Evolutionary conservation across 2,888 invertebrate species (phyloP), one percentile per base, ranked within the genome.

Genomic region (Venusia cambrica): DNA sequence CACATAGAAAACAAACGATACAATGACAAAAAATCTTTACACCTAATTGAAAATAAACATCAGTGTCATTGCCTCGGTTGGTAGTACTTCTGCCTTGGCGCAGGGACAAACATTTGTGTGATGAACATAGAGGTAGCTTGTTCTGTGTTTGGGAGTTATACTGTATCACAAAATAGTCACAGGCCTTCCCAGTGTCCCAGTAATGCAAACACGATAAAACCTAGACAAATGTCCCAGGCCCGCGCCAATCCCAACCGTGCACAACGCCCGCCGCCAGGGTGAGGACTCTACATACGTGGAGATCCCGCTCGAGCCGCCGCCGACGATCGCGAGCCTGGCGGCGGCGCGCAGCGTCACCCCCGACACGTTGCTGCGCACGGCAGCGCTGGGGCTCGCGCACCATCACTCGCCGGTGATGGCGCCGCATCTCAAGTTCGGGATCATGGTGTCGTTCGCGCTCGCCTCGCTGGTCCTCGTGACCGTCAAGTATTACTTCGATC

Each of bases 401-500:
- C 78, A 79, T 27, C 77, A 76, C 48, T 73, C 81, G 24, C 87
- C 87, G 22, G 66, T 88, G 62, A 80, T 89, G 65, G 89, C 89
- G 5, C 87, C 90, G 6, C 90, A 91, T 46, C 73, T 92, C 25
- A 92, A 92, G 73, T 92, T 90, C 61, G 92, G 91, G 31, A 90
- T 94, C 79, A 92, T 93, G 79, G 91, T 92, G 17, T 92, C 92
- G 1, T 89, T 94, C 53, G 91, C 91, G 5, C 68, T 94, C 22
- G 90, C 91, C 1, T 90, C 92, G 0, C 89, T 92, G 16, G 92
- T 93, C 59, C 81, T 93, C 26, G 92, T 91, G 0, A 91, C 91
- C 12, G 91, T 91, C 10, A 93, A 92, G 73, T 92, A 92, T 66
- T 93, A 93, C 61, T 92, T 93, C 42, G 91, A 92, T 61, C 87